phyloP scores from a whole-genome alignment of 2,113 vertebrate species.

The Callipepla californica region DNA sequence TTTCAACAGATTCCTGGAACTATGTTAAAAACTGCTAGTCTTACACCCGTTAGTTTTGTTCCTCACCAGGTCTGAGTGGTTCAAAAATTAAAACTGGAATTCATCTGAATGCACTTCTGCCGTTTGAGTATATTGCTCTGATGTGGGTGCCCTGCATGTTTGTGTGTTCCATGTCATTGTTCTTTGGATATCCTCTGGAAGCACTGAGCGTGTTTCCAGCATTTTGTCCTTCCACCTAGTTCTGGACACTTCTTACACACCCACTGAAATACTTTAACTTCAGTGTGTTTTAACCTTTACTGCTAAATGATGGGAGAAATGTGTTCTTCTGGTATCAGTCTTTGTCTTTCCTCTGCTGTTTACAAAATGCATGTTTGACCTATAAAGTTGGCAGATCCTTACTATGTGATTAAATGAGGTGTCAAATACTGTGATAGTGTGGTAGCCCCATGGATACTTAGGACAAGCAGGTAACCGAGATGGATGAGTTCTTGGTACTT shows the following conservation, averaged over 20 bases:
- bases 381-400: neutral
- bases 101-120: neutral
- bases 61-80: fast-evolving
- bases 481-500: neutral
- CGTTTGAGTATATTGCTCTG: neutral
- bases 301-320: neutral
- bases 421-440: neutral
- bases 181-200: neutral
- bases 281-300: neutral
- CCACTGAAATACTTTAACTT: neutral
- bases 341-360: neutral
- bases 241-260: neutral
- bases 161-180: no score
- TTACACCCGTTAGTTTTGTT: neutral
- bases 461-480: neutral
- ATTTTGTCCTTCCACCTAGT: neutral
- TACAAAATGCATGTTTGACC: neutral
- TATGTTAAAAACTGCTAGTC: neutral
- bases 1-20: neutral
- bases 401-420: neutral
- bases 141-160: fast-evolving
- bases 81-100: neutral
- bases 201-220: neutral
- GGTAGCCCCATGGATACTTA: neutral
- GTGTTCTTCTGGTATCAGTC: neutral